phyloP scores from a whole-genome alignment of 30 jellyfish, hydroid and myxozoan species.

The Clytia hemisphaerica region DNA sequence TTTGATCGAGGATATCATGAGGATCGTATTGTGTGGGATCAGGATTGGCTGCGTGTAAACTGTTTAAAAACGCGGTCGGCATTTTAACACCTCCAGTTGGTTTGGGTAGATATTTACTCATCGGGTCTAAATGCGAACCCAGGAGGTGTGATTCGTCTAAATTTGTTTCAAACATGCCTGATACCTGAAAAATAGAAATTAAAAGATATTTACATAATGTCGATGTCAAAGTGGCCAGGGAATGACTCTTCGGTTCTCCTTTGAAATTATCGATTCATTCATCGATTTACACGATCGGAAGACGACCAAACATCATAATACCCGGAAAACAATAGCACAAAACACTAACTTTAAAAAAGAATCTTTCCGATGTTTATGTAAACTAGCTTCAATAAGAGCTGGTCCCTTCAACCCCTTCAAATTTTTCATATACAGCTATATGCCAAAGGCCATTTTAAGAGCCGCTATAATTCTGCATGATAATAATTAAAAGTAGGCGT shows the following conservation, averaged over 20 bases:
- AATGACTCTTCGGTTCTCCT: slow-evolving; percentile 31
- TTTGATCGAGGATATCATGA: slow-evolving; percentile 91
- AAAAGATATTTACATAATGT: not conserved
- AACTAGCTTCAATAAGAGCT: too few relatives aligned
- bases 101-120: slow-evolving; percentile 92
- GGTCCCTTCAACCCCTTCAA: too few relatives aligned
- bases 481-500: too few relatives aligned
- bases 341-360: too few relatives aligned
- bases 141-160: slow-evolving; percentile 84
- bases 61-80: slow-evolving; percentile 92
- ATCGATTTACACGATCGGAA: slow-evolving; percentile 8
- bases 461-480: too few relatives aligned
- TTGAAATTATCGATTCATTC: not conserved
- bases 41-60: slow-evolving; percentile 92
- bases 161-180: slow-evolving; percentile 92
- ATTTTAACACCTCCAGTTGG: slow-evolving; percentile 71
- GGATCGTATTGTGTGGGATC: slow-evolving; percentile 99
- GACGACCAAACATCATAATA: too few relatives aligned
- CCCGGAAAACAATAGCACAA: too few relatives aligned
- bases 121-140: slow-evolving; percentile 81
- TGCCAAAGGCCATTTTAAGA: too few relatives aligned
- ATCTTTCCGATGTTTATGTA: too few relatives aligned
- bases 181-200: slow-evolving; percentile 40
- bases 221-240: slow-evolving; percentile 33
- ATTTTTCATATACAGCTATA: too few relatives aligned